Evolutionary conservation across 1,140 invertebrate genomes (phyloP).

Genomic region (Helicoverpa zea): DNA sequence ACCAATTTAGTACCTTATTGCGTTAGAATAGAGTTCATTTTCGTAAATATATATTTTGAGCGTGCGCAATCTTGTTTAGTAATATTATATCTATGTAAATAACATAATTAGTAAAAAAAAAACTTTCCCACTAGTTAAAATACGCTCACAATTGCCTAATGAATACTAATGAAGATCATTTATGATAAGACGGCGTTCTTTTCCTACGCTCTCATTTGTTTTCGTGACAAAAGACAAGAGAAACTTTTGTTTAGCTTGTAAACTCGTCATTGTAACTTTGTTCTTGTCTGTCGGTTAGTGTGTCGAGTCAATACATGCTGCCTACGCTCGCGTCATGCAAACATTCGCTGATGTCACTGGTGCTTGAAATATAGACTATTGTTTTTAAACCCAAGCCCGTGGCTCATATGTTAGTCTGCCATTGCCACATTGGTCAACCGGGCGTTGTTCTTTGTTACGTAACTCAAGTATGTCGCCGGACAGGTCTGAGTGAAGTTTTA

Average conservation of each 20-base stretch:
- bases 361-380: slow-evolving; percentile 5
- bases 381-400: background rate
- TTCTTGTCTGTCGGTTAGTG: slow-evolving; percentile 39
- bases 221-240: too few species aligned
- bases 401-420: slow-evolving; percentile 2
- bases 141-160: too few species aligned
- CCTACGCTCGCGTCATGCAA: slow-evolving; percentile 1
- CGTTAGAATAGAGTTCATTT: too few species aligned
- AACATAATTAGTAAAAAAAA: too few species aligned
- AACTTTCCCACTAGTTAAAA: too few species aligned
- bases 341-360: slow-evolving; percentile 29
- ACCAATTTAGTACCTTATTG: too few species aligned
- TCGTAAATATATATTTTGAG: too few species aligned
- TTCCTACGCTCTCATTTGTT: too few species aligned
- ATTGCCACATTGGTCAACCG: slow-evolving; percentile 53
- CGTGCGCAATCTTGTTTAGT: too few species aligned
- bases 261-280: slow-evolving; percentile 40
- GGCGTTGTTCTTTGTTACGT: slow-evolving; percentile 40
- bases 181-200: too few species aligned
- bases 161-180: too few species aligned
- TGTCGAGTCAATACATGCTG: slow-evolving; percentile 31
- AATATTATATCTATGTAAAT: too few species aligned
- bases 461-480: slow-evolving; percentile 27
- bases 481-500: slow-evolving; percentile 4
- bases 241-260: background rate